Evolutionary conservation across 2,888 invertebrate species (phyloP).

Genomic region (Ophraella communa): DNA sequence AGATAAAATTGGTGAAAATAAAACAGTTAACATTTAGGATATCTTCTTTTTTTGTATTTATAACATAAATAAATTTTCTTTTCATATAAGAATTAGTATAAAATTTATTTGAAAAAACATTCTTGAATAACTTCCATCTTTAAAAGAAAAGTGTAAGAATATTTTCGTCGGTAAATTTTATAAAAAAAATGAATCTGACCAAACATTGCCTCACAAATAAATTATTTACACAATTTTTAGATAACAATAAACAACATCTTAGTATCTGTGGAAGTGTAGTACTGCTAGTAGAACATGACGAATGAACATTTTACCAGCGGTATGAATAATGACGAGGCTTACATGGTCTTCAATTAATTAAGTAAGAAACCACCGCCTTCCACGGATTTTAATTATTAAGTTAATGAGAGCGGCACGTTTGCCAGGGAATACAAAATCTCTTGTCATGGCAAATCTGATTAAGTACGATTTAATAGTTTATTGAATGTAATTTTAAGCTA

Average conservation of each 20-base stretch:
- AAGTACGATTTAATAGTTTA: slow-evolving; percentile 46
- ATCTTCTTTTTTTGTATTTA: no score
- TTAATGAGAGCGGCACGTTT: slow-evolving; percentile 45
- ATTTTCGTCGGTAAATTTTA: no score
- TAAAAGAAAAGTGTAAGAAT: no score
- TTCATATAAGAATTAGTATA: no score
- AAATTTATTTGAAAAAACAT: no score
- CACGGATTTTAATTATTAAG: slow-evolving; percentile 42
- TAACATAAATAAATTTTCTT: no score
- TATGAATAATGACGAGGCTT: slow-evolving; percentile 28
- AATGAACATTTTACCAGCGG: slow-evolving; percentile 23
- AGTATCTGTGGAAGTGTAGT: not conserved
- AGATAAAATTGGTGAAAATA: no score
- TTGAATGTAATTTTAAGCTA: slow-evolving; percentile 46
- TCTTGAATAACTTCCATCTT: no score
- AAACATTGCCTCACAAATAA: no score
- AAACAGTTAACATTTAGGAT: no score
- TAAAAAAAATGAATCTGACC: no score
- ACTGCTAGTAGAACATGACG: slow-evolving; percentile 12
- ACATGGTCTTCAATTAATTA: slow-evolving; percentile 31
- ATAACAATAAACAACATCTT: not conserved
- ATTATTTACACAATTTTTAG: no score
- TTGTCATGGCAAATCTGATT: slow-evolving; percentile 49
- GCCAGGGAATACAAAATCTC: slow-evolving; percentile 39
- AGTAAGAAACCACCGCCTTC: slow-evolving; percentile 23